A percentile compares a stretch with the other conserved stretches of the same genome.
These are phyloP conservation scores for Mnemiopsis leidyi DNA, from an alignment of 37 sponge, comb jelly and placozoan species.

Conservation along the genomic window DNA sequence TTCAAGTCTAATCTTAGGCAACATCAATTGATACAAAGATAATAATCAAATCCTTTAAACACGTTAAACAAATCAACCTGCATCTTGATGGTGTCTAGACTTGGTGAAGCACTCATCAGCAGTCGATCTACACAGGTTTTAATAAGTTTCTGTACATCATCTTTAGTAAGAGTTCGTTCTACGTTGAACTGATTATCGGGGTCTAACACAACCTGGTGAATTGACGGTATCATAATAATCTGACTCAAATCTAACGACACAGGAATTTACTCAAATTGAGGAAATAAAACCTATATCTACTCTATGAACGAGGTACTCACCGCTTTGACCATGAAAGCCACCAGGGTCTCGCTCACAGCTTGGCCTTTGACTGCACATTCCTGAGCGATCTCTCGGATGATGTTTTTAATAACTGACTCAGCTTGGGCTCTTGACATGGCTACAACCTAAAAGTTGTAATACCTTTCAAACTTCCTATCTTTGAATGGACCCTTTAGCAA, in stretches of 20 bases:
- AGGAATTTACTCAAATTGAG: too few species aligned
- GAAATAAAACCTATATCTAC: background rate
- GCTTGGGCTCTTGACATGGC: slow-evolving; percentile 79
- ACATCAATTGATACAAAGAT: too few species aligned
- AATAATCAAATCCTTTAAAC: too few species aligned
- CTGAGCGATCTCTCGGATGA: slow-evolving; percentile 86
- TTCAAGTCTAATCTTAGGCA: too few species aligned
- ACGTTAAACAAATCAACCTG: too few species aligned
- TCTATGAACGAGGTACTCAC: background rate
- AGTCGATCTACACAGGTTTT: slow-evolving; percentile 81
- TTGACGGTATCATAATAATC: too few species aligned
- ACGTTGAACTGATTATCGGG: slow-evolving; percentile 97
- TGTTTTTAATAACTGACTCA: slow-evolving; percentile 95
- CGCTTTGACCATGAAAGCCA: slow-evolving; percentile 91
- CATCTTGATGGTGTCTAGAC: slow-evolving; percentile 95
- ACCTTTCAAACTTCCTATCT: background rate
- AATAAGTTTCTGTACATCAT: slow-evolving; percentile 93
- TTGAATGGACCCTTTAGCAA: background rate
- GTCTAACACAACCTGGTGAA: slow-evolving; percentile 82
- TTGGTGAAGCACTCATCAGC: slow-evolving; percentile 75
- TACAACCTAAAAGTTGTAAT: background rate
- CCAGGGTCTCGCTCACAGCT: slow-evolving; percentile 89
- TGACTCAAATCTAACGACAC: too few species aligned
- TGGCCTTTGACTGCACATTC: slow-evolving; percentile 86
- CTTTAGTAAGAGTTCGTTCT: slow-evolving; percentile 90